A percentile compares a stretch with the other conserved stretches of the same genome.
Conservation (phyloP, 2,797 vertebrate species). For the Mormyrus proboscirostris region DNA sequence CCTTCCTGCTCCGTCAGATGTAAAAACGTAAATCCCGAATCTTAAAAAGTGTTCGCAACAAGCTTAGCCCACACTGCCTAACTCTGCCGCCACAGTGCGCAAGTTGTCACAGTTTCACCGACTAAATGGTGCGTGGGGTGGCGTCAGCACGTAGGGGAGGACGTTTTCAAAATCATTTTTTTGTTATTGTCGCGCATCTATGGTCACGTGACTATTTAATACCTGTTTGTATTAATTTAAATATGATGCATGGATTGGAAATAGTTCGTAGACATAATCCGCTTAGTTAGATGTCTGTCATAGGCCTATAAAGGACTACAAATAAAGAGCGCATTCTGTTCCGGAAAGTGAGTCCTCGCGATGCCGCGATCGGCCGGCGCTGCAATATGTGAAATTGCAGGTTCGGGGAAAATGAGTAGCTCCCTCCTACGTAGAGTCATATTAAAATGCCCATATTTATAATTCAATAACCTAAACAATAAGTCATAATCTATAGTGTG, state of each 20-base stretch:
- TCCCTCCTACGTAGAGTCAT: not conserved
- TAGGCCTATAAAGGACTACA: not conserved
- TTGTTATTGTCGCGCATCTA: not conserved
- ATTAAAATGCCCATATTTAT: not conserved
- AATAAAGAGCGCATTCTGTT: not conserved
- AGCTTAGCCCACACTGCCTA: constrained; percentile 23
- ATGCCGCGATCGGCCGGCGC: not conserved
- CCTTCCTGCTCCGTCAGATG: not conserved
- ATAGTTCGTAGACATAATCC: not conserved
- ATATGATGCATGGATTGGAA: not conserved
- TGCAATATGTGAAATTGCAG: not conserved
- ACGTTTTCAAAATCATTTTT: not conserved
- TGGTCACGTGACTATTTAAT: not conserved
- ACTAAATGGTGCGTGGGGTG: constrained; percentile 23
- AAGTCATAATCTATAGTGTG: no score
- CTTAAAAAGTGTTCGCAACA: not conserved
- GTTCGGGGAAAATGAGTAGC: not conserved
- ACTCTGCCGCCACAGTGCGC: constrained; percentile 34
- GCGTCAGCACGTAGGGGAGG: constrained; percentile 24
- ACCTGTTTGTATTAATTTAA: not conserved
- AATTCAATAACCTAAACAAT: no score
- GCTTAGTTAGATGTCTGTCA: not conserved
- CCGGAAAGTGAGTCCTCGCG: not conserved
- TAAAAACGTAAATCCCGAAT: not conserved
- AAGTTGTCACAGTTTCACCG: constrained; percentile 5